Evolutionary conservation across 2,888 invertebrate genomes (phyloP), one percentile per base, ranked within the genome.

Genomic region (Cosmorhoe ocellata): DNA sequence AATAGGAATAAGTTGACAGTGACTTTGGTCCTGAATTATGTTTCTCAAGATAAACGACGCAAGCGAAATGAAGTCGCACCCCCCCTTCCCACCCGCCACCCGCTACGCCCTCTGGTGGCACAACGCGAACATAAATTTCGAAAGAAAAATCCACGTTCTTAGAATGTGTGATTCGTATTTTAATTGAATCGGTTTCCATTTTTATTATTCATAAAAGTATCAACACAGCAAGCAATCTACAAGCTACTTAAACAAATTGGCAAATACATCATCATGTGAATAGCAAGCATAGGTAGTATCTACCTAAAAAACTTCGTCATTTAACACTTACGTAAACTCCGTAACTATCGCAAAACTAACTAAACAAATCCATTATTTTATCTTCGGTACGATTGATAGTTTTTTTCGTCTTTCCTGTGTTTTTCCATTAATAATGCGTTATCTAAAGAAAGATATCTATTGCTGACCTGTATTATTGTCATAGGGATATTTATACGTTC

Each of bases 31-130:
- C 82, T 90, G 92, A 93, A 89, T 93, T 92, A 93, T 93, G 92
- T 91, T 91, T 87, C 91, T 91, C 89, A 93, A 93, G 92, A 93
- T 93, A 93, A 93, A 93, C 92, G 93, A 92, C 92, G 91, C 90
- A 91, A 91, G 92, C 93, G 92, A 93, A 93, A 93, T 93, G 93
- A 93, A 93, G 93, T 93, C 92, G 91, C 92, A 79, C 85, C 89
- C 81, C 76, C 75, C 68, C 61, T 60, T 68, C 64, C 63, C 66
- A 69, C 61, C 66, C 59, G 24, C 24, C 24, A 24, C 51, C 69
- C 61, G 60, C 71, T 64, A 72, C 74, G 71, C 79, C 81, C 80
- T 77, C 77, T 74, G 68, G 79, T 76, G 79, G 81, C 76, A 66
- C 74, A 77, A 74, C 76, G 75, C 68, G 79, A 69, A 84, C 81